Conservation (phyloP, 1,140 invertebrate species). For the Drosophila truncata region DNA sequence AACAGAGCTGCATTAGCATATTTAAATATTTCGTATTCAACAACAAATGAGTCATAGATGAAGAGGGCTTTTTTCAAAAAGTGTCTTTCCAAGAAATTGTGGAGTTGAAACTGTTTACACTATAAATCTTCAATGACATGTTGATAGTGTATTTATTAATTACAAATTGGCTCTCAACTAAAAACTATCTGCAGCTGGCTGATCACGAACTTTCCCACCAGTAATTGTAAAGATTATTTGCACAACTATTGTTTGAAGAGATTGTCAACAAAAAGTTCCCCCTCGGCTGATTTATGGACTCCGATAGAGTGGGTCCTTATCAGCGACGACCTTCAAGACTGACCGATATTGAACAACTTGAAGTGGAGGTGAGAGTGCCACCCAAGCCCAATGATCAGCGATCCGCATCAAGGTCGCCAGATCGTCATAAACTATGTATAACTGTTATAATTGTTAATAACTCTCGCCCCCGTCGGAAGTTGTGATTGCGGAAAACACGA, state of each 20-base stretch:
- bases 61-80: background rate
- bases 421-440: slow-evolving; percentile 8
- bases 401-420: slow-evolving; percentile 13
- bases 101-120: background rate
- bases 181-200: slow-evolving; percentile 2
- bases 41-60: slow-evolving; percentile 20
- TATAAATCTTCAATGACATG: slow-evolving; percentile 4
- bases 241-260: slow-evolving; percentile 23
- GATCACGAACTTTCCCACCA: slow-evolving; percentile 17
- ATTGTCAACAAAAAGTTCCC: slow-evolving; percentile 41
- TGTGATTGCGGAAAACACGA: slow-evolving; percentile 33
- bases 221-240: slow-evolving; percentile 20
- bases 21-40: background rate
- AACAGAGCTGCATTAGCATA: background rate
- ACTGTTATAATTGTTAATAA: slow-evolving; percentile 23
- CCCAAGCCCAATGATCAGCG: slow-evolving; percentile 4
- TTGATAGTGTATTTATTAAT: background rate
- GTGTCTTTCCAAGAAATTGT: slow-evolving; percentile 1
- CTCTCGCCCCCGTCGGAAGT: slow-evolving; percentile 29
- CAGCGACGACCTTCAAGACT: slow-evolving; percentile 40
- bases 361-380: background rate
- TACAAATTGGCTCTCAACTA: background rate
- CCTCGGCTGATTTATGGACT: slow-evolving; percentile 22
- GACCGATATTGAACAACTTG: slow-evolving; percentile 52
- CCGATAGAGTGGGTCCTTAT: slow-evolving; percentile 36